Conservation (phyloP, 2,888 invertebrate genomes). For the Drosophila anomelani region DNA sequence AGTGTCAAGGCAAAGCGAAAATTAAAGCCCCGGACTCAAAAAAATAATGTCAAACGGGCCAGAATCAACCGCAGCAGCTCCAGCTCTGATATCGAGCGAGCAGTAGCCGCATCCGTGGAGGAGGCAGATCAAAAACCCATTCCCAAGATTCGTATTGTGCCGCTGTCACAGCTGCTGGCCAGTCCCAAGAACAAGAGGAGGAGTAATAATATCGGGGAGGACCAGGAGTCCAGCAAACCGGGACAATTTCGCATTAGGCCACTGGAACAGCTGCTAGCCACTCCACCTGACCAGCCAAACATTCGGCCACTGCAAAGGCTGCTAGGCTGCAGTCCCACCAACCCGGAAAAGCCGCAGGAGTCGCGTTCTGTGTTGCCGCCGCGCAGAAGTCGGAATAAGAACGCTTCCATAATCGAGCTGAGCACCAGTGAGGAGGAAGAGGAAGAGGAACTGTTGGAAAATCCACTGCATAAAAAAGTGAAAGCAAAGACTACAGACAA, state of each 20-base stretch:
- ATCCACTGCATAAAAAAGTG: background rate
- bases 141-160: constrained; percentile 80
- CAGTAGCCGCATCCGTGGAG: constrained; percentile 19
- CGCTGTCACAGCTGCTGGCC: constrained; percentile 78
- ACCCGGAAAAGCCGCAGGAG: background rate
- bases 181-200: constrained; percentile 50
- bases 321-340: constrained; percentile 64
- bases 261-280: constrained; percentile 76
- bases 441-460: constrained; percentile 11
- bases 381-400: constrained; percentile 54
- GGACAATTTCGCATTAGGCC: constrained; percentile 75
- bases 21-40: background rate
- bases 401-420: constrained; percentile 72
- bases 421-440: constrained; percentile 61
- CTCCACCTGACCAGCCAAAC: constrained; percentile 45
- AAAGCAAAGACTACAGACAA: background rate
- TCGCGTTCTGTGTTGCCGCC: constrained; percentile 19
- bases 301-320: constrained; percentile 81
- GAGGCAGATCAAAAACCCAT: constrained; percentile 37
- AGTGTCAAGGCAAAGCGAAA: constrained; percentile 9
- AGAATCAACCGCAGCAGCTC: background rate
- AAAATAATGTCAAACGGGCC: constrained; percentile 7
- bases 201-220: constrained; percentile 1
- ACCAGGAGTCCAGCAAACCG: background rate
- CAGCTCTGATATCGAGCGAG: constrained; percentile 8